phyloP scores from a whole-genome alignment of 2,113 vertebrate genomes.

The Tetrao urogallus region DNA sequence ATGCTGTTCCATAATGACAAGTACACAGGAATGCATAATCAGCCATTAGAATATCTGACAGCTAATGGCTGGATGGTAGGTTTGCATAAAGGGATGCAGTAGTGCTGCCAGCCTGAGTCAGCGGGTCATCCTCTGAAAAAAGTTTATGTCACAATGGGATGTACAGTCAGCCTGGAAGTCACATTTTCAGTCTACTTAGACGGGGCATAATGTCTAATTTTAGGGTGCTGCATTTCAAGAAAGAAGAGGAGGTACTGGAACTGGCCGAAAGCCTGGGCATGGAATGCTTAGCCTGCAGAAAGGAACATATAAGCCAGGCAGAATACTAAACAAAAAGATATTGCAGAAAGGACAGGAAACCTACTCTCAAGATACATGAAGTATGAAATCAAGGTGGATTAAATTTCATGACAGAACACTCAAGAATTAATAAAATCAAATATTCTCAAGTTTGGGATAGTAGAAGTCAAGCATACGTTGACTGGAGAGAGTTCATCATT shows the following conservation, averaged over 20 bases:
- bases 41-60: neutral
- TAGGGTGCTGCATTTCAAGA: neutral
- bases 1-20: neutral
- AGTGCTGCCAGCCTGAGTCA: neutral
- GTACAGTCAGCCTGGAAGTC: neutral
- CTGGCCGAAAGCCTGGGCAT: neutral
- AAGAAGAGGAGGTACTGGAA: neutral
- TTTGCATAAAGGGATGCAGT: neutral
- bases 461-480: neutral
- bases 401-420: neutral
- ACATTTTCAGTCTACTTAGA: neutral
- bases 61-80: neutral
- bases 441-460: neutral
- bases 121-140: neutral
- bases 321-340: neutral
- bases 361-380: neutral
- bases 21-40: neutral
- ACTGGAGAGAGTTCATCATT: neutral
- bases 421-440: neutral
- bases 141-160: no score
- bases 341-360: neutral
- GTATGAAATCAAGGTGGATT: neutral
- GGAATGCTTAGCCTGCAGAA: neutral
- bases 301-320: neutral
- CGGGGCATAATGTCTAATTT: neutral